Evolutionary conservation across 2,797 vertebrate genomes (phyloP), one percentile per base, ranked within the genome.

Genomic region (Eulemur albifrons): DNA sequence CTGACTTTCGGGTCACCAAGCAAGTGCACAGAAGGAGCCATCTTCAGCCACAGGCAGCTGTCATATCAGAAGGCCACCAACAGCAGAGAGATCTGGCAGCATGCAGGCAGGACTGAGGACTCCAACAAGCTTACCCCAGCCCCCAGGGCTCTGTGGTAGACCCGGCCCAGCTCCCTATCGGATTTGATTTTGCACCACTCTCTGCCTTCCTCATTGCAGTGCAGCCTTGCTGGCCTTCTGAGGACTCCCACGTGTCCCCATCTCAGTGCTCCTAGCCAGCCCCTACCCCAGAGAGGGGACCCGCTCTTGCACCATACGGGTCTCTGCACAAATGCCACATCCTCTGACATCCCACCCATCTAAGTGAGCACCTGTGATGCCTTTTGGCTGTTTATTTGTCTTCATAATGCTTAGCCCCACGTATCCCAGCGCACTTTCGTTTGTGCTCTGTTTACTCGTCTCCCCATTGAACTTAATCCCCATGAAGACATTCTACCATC

Each of bases 361-460:
- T n/a, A 52, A 65, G 77, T 20, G 17, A 93, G 30, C 20, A 82
- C 15, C 38, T 63, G 27, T 43, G 25, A 54, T 40, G 30, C 21
- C 48, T 81, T 23, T 8, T 12, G 30, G 81, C 77, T 32, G 9
- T 9, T 77, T 43, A 17, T 38, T 67, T 57, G 12, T 32, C 38
- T 91, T 57, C 17, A 4, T n/a, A 45, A 72, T 4, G 6, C 20
- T 72, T 27, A 17, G 7, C 4, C 2, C 17, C 17, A 20, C 38
- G 79, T 17, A 50, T 11, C 5, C 50, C 14, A 13, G 0, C 3
- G 4, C 0, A 25, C 32, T 27, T 59, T 67, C 8, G 3, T 18
- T 87, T 70, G 57, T 15, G 69, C 65, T 35, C 59, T 69, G 30
- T 35, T 48, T 63, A 6, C n/a, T 83, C 23, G 23, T 79, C 25